phyloP scores from a whole-genome alignment of 2,797 vertebrate genomes.

The Microchirus variegatus region DNA sequence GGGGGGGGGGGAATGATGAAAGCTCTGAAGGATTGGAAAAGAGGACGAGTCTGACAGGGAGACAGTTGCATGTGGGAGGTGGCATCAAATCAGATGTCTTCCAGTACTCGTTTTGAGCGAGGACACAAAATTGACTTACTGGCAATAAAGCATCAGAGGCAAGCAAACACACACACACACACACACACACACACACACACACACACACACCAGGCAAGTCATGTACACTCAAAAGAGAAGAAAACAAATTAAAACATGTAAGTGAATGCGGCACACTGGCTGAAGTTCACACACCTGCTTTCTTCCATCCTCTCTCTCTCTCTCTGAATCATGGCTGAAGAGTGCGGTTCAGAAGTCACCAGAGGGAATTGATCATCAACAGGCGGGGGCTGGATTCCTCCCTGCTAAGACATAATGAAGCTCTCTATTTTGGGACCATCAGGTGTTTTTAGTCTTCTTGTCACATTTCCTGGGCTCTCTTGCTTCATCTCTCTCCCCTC shows the following conservation, averaged over 20 bases:
- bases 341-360: conserved; percentile 57
- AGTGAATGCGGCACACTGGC: conserved; percentile 15
- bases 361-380: conserved; percentile 71
- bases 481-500: conserved; percentile 50
- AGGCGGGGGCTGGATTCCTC: conserved; percentile 57
- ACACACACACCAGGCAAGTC: no score
- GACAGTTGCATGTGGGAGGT: conserved; percentile 40
- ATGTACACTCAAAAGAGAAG: conserved; percentile 34
- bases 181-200: no score
- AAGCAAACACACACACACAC: conserved; percentile 17
- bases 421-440: conserved; percentile 75
- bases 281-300: conserved; percentile 33
- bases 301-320: conserved; percentile 10
- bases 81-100: conserved; percentile 31
- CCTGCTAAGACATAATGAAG: conserved; percentile 71
- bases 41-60: conserved; percentile 27
- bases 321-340: conserved; percentile 42
- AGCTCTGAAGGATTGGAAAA: conserved; percentile 19
- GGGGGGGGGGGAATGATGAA: conserved; percentile 24
- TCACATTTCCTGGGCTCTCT: conserved; percentile 63
- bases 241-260: conserved; percentile 14
- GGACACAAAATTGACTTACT: conserved; percentile 37
- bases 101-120: conserved; percentile 30
- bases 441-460: conserved; percentile 58
- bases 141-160: conserved; percentile 21